Conservation (phyloP, 2,888 invertebrate genomes). For the Cantharis nigra region DNA sequence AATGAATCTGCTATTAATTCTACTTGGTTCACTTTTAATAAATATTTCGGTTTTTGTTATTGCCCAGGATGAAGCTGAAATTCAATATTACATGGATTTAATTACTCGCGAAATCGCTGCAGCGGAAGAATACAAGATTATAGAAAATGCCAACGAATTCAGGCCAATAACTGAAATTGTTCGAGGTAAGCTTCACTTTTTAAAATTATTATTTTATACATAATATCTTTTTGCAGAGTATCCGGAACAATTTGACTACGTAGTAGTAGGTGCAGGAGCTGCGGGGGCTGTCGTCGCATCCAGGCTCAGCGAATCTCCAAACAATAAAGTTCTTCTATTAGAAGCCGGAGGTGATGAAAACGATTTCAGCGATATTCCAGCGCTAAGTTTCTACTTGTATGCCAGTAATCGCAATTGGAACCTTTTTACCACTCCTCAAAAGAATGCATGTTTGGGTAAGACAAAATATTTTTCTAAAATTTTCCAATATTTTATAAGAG, state of each 20-base stretch:
- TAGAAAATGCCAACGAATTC: background rate
- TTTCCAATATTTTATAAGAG: too few relatives aligned
- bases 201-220: too few relatives aligned
- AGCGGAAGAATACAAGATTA: background rate
- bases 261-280: constrained; percentile 70
- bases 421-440: constrained; percentile 8
- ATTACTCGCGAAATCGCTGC: background rate
- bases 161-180: background rate
- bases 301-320: constrained; percentile 66
- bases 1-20: background rate
- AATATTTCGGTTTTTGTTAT: background rate
- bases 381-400: background rate
- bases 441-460: background rate
- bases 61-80: background rate
- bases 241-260: constrained; percentile 64
- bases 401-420: background rate
- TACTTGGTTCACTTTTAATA: background rate
- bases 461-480: too few relatives aligned
- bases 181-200: background rate
- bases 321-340: constrained; percentile 67
- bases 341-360: constrained; percentile 62
- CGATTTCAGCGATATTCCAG: constrained; percentile 11
- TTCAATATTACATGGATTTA: background rate
- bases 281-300: constrained; percentile 69
- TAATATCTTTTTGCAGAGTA: background rate